Conservation (phyloP, 2,888 invertebrate species). For the Drosophila phalerata region DNA sequence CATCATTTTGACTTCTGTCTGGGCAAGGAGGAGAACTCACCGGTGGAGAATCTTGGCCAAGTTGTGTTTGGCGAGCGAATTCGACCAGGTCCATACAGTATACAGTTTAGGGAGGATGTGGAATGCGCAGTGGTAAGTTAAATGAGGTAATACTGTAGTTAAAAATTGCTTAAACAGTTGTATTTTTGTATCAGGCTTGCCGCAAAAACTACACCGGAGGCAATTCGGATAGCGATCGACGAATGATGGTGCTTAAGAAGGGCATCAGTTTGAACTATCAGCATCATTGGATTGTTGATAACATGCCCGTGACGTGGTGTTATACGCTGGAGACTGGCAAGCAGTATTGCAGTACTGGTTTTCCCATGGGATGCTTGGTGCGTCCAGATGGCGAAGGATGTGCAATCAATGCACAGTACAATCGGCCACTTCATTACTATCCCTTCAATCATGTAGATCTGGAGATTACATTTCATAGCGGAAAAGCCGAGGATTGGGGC, state of each 20-base stretch:
- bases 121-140: conserved; percentile 87
- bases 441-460: conserved; percentile 99
- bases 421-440: conserved; percentile 92
- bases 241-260: conserved; percentile 93
- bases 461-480: conserved; percentile 96
- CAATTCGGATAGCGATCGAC: conserved; percentile 88
- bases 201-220: conserved; percentile 90
- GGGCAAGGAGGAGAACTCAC: conserved; percentile 91
- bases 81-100: conserved; percentile 95
- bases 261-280: conserved; percentile 98
- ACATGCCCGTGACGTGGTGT: conserved; percentile 99
- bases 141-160: neutral
- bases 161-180: neutral
- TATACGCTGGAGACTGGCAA: conserved; percentile 91
- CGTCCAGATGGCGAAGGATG: conserved; percentile 87
- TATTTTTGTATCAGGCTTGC: conserved; percentile 86
- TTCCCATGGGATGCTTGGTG: conserved; percentile 98
- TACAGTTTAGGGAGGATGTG: conserved; percentile 92
- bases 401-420: conserved; percentile 87
- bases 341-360: conserved; percentile 96
- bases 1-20: conserved; percentile 98
- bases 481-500: conserved; percentile 94
- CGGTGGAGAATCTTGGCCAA: conserved; percentile 99
- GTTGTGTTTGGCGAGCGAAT: conserved; percentile 99
- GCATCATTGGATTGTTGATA: conserved; percentile 99